These are phyloP conservation scores for Stigmatopora nigra DNA, from an alignment of 2,113 vertebrate species.

Conservation along the genomic window DNA sequence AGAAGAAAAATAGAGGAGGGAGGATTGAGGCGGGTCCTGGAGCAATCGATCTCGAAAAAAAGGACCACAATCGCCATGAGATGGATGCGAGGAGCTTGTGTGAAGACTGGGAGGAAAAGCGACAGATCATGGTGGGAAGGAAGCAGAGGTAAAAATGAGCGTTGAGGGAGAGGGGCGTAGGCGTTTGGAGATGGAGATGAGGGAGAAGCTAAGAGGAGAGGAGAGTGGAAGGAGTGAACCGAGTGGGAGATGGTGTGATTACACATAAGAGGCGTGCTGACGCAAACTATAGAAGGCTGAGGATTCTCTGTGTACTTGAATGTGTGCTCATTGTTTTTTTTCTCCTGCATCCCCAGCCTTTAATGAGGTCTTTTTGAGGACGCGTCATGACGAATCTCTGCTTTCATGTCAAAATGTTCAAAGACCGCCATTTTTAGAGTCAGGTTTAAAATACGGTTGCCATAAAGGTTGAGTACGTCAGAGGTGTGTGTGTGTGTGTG, in stretches of 20 bases:
- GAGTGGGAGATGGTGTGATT: constrained; percentile 63
- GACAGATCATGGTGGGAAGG: background rate
- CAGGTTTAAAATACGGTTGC: background rate
- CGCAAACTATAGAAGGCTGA: constrained; percentile 49
- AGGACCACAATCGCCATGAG: constrained; percentile 17
- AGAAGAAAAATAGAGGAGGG: background rate
- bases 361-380: background rate
- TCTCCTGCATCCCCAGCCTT: constrained; percentile 21
- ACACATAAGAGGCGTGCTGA: constrained; percentile 58
- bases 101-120: constrained; percentile 4
- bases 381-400: constrained; percentile 24
- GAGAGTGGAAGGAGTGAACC: constrained; percentile 58
- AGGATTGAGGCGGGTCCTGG: constrained; percentile 6
- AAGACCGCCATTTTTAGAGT: background rate
- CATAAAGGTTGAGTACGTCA: background rate
- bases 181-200: constrained; percentile 39
- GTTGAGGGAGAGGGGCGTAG: constrained; percentile 27
- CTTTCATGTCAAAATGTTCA: background rate
- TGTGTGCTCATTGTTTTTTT: constrained; percentile 37
- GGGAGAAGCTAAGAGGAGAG: constrained; percentile 60
- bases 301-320: constrained; percentile 22
- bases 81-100: constrained; percentile 2
- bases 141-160: constrained; percentile 31
- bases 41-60: constrained; percentile 19
- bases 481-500: too few species aligned